Percentiles rank a stretch among this genome's conserved stretches.
Conservation (phyloP, 2,888 invertebrate species). For the Meloe dianella region DNA sequence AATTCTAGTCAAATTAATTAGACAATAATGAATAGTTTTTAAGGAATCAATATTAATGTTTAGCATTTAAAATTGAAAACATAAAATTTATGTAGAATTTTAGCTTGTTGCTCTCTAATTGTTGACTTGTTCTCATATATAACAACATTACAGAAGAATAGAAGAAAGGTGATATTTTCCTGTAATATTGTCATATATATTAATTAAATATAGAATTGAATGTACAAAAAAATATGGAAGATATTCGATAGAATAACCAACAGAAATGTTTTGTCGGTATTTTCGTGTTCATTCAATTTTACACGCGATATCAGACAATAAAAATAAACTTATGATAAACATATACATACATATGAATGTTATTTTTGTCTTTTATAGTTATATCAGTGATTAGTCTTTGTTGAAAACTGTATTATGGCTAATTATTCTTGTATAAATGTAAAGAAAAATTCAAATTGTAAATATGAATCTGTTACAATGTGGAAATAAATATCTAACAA, state of each 20-base stretch:
- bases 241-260: neutral
- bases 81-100: conserved; percentile 21
- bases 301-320: neutral
- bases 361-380: neutral
- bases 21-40: conserved; percentile 33
- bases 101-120: conserved; percentile 28
- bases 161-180: neutral
- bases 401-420: conserved; percentile 23
- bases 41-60: neutral
- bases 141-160: neutral
- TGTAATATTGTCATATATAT: neutral
- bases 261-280: too few species aligned
- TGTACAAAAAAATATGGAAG: neutral
- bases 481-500: conserved; percentile 29
- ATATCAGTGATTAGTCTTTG: conserved; percentile 23
- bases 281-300: neutral
- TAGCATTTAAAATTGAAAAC: neutral
- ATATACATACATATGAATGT: neutral
- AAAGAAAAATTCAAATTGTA: conserved; percentile 29
- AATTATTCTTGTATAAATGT: conserved; percentile 25
- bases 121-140: conserved; percentile 16
- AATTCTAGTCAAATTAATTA: conserved; percentile 37
- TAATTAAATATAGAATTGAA: neutral
- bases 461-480: conserved; percentile 39
- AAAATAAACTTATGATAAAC: neutral